Evolutionary conservation across 2,888 invertebrate genomes (phyloP), one percentile per base, ranked within the genome.

Genomic region (Pristionchus arcanus): DNA sequence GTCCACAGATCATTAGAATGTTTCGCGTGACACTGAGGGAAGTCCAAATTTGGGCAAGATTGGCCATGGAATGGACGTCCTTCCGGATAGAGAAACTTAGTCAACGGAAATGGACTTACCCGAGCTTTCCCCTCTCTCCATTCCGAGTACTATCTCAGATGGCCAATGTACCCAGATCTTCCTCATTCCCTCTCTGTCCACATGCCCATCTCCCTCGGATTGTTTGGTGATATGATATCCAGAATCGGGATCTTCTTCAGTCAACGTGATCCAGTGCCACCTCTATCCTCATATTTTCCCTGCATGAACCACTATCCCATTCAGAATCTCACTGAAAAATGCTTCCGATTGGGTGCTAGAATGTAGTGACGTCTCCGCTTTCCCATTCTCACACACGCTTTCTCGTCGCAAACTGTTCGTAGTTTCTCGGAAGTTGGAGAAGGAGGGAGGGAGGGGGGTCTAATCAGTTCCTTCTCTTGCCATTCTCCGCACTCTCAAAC

Each of bases 211-310:
- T 11, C 31, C 37, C 68, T 31, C 34, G 68, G 68, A 31, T 28
- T 37, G 74, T 74, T 74, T 74, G 74, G 74, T 74, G 74, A 74
- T 74, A 74, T 74, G 37, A 74, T 74, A 74, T 74, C 74, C 31
- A 21, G 74, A 37, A 74, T 34, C 21, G 34, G 4, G 63, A 0
- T 4, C 5, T 63, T 63, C 63, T 63, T 63, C 63, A 63, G 63
- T 63, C n/a, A 21, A 25, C 63, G n/a, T 63, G 63, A 63, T 25
- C 63, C 63, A 7, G n/a, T 63, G 25, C 63, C n/a, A 11, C 63
- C 55, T 55, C 55, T 55, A 63, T 63, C 63, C 21, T 5, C 7
- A n/a, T 63, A 63, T 63, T 63, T 11, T 55, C 55, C 21, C 5
- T 55, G 55, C 55, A 55, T 3, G 19, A 21, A 19, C 55, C 5